Evolutionary conservation across 2,797 vertebrate genomes (phyloP), one percentile per base, ranked within the genome.

Genomic region (Furcifer pardalis): DNA sequence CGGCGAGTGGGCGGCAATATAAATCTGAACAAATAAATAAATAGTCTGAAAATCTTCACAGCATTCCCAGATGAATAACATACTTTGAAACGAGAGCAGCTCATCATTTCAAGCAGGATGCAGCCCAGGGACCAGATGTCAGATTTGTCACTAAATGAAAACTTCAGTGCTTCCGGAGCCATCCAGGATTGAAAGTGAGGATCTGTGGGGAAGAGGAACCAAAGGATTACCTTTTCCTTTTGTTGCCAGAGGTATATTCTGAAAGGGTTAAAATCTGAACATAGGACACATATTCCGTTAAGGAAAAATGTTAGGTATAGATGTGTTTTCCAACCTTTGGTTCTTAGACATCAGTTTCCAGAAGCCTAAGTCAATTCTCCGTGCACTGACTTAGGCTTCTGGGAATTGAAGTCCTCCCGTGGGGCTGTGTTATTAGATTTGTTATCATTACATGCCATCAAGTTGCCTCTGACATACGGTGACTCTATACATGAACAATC

Each of bases 121-220:
- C 96, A 96, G 37, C 96, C 96, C 15, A 97, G 84, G 7, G 96
- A 96, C 97, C 97, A 97, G 91, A 97, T 81, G 87, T 97, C 97
- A 0, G 95, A 94, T 62, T 96, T 96, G 10, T 90, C 92, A 65
- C 92, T 95, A 84, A 96, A 96, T 75, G 80, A 89, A 89, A 93
- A 94, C 0, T 0, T 13, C 27, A 95, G 40, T 1, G 95, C 81
- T 87, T 97, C 97, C 0, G 97, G 96, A 59, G 97, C 95, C 97
- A 97, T 96, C 95, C 96, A 97, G 68, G 91, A 89, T 88, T 96
- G 96, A 5, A 68, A 82, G 10, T 44, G 37, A 60, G 94, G 93
- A 1, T 87, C 96, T 96, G 94, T 12, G 3, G 83, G 80, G 83
- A 88, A 40, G 46, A 87, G 77, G 32, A 46, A 12, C 65, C 12